A percentile compares a stretch with the other conserved stretches of the same genome.
phyloP scores from a whole-genome alignment of 2,888 invertebrate species.

The Drosophila algonquin region DNA sequence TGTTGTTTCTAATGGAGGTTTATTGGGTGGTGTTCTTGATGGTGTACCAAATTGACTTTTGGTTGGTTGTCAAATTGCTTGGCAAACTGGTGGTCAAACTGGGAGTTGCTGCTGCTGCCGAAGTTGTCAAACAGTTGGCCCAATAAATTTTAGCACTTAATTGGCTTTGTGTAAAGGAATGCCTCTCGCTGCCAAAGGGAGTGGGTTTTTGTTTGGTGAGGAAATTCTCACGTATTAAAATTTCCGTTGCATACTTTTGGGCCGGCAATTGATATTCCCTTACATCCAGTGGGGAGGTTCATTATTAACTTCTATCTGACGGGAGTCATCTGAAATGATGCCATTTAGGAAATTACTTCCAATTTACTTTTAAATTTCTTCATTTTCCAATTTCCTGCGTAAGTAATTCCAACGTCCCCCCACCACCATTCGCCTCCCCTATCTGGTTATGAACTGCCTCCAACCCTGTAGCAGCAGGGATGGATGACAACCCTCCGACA shows the following conservation, averaged over 20 bases:
- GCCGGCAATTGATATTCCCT: slow-evolving; percentile 1
- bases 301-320: slow-evolving; percentile 40
- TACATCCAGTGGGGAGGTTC: slow-evolving; percentile 5
- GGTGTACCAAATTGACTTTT: slow-evolving; percentile 77
- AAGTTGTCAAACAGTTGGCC: slow-evolving; percentile 58
- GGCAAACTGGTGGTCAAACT: slow-evolving; percentile 40
- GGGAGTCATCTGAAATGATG: slow-evolving; percentile 48
- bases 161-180: slow-evolving; percentile 27
- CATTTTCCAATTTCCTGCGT: slow-evolving; percentile 54
- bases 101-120: slow-evolving; percentile 25
- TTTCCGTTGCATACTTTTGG: slow-evolving; percentile 2
- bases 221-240: slow-evolving; percentile 6
- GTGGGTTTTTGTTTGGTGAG: neutral
- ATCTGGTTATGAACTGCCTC: slow-evolving; percentile 33
- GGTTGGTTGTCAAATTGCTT: slow-evolving; percentile 65
- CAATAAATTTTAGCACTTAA: slow-evolving; percentile 61
- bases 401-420: slow-evolving; percentile 30
- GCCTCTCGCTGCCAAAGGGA: neutral
- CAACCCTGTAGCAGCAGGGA: neutral
- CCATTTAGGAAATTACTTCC: slow-evolving; percentile 58
- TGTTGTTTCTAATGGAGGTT: slow-evolving; percentile 40
- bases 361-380: slow-evolving; percentile 52
- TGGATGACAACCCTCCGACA: slow-evolving; percentile 15
- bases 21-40: slow-evolving; percentile 78
- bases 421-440: neutral